Conservation (phyloP, 2,113 vertebrate species). For the Oriolus oriolus region DNA sequence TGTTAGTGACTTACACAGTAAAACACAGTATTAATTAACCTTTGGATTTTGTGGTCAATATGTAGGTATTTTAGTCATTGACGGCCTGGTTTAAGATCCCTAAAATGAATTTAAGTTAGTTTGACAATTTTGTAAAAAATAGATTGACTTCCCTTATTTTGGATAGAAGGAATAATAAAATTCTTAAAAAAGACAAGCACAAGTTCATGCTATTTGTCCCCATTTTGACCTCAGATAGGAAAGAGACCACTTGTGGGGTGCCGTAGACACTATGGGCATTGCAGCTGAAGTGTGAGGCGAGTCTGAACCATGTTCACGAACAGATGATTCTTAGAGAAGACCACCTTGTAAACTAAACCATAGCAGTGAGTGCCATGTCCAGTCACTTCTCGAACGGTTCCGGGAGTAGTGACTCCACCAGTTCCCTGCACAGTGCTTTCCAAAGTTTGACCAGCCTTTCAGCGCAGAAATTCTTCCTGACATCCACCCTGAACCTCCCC, state of each 20-base stretch:
- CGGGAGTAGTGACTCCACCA: neutral
- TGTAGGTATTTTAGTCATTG: neutral
- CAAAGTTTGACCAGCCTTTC: neutral
- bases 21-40: neutral
- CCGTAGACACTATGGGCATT: neutral
- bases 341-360: neutral
- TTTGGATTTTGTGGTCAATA: neutral
- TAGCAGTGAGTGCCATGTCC: neutral
- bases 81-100: neutral
- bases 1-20: neutral
- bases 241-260: neutral
- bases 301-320: fast-evolving
- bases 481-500: neutral
- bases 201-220: neutral
- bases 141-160: neutral
- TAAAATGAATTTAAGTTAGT: neutral
- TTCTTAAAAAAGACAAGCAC: neutral
- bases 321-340: neutral
- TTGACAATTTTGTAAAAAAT: neutral
- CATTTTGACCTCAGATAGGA: neutral
- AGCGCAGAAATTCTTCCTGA: neutral
- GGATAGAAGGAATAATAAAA: neutral
- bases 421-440: neutral
- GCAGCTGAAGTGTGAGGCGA: neutral
- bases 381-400: neutral